Base-by-base conservation (phyloP, 92 coral and sea anemone species). In the Phenganax subtilis region DNA sequence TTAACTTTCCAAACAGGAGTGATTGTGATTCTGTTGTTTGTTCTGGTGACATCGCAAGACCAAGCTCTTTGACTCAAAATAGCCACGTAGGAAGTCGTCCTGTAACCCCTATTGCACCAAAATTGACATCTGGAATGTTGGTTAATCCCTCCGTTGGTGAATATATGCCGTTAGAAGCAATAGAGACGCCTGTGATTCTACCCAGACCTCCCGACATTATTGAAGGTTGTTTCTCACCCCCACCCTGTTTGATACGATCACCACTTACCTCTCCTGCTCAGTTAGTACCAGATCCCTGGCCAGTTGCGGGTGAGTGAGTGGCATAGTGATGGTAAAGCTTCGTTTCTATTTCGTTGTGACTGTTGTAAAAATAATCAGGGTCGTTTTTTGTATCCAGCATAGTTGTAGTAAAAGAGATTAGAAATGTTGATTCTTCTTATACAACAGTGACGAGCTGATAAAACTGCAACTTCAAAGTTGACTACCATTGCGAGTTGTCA, bases 121-220 rank as follows among this genome's bases (percentile, higher is more conserved):
- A 12, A 30, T 71, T 54, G 30, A 57, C 55, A 28, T 69, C 81
- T 9, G 65, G 65, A 4, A 51, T 63, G 30, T 8, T 57, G 11
- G 6, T 44, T 25, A 29, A 57, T 12, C 52, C 54, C 8, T 63
- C 81, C 12, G 52, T 78, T 0, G 12, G 70, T 8, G 60, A 60
- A 3, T 17, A 28, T 9, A 62, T 64, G 51, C 60, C 72, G 1
- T 51, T 78, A 17, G 29, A 63, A 64, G 10, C 61, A 10, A 62
- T 64, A 37, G 82, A 73, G 12, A 44, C 55, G 25, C 82, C 82
- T 10, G 10, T 63, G 61, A 78, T 62, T 29, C 64, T 78, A 67
- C 82, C 82, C 4, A 63, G 64, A 64, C 82, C 82, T 3, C 77
- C 77, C 59, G 3, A 4, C 28, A 20, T 20, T 20, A 20, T 20